Evolutionary conservation across 2,888 invertebrate genomes (phyloP), one percentile per base, ranked within the genome.

Genomic region (Oxystoma pomonae): DNA sequence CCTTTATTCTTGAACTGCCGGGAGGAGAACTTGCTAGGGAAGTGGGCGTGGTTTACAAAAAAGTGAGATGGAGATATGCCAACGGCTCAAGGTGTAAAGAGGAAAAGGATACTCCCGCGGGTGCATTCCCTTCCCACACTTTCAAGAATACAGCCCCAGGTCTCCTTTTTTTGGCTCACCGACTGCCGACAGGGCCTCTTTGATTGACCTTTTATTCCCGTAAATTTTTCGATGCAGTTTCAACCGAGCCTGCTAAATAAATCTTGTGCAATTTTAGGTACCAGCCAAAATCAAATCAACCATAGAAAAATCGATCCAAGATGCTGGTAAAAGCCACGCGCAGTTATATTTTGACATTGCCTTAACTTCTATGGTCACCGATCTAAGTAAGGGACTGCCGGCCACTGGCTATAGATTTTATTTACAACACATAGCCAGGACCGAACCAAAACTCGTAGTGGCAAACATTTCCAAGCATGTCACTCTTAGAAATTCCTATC

Each of bases 281-380:
- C 76, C 79, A 56, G 61, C 71, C 21, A 72, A 72, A n/a, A 70
- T 84, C 49, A 77, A 77, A 61, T 68, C 72, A 51, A 71, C 78
- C 19, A 75, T 85, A 19, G 82, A 83, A 67, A 81, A 77, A 70
- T 80, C 81, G 3, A 77, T 90, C 1, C 81, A 83, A 53, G 84
- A 85, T 60, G 85, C 87, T 7, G 89, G 89, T 0, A 83, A 84
- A 67, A 81, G 83, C 3, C 89, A 87, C 69, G 77, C 84, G 3
- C 87, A 88, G 72, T 78, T 88, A 68, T 91, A 90, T 77, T 91
- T 86, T 72, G 90, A 90, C 76, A 86, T 86, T 21, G 85, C 88
- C 49, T 80, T 92, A 17, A 87, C 87, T 5, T 83, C 87, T 16
- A 84, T 92, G 82, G 88, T 89, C 2, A 87, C 86, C 71, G 90